Base-by-base conservation (phyloP, 2,888 invertebrate genomes). In the Ophion slaviceki region DNA sequence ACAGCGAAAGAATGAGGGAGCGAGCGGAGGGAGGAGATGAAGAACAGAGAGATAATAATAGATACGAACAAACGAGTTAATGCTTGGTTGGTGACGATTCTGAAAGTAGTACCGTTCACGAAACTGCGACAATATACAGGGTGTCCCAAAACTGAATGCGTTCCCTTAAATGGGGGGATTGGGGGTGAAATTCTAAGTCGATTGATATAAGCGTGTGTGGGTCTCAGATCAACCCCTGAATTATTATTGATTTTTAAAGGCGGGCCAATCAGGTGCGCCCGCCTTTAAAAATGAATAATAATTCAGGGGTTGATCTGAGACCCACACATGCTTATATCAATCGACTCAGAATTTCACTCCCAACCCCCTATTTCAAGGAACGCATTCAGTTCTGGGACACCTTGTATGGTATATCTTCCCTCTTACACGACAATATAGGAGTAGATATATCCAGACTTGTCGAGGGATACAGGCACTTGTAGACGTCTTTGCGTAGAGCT, bases 21-120 rank as follows among this genome's bases (percentile, higher is more conserved):
- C 10, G 61, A 70, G 68, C 61, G 45, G 61, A 53, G 40, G 61
- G 36, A 28, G 32, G 57, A 57, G 76, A 67, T 24, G 47, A 72
- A 74, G 80, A 80, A 67, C 62, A 74, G 67, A 77, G 59, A 36
- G 83, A 83, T 83, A 83, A 83, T 83, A 83, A 83, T 83, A 83
- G 78, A 71, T 79, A 17, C 72, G 67, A 74, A 67, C 45, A 72
- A 78, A 64, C 70, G 75, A 72, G 79, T 74, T 70, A 59, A 80
- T 80, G 79, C 68, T 84, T 47, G 53, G 79, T 78, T 62, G 47
- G 82, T 72, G 82, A 82, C 82, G 78, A 78, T 78, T 82, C 78
- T 82, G 78, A 82, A 82, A 78, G 78, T 82, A 53, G 77, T 67
- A 77, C 67, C 72, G 72, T 75, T 70, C 68, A 53, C 53, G 75